Conservation (phyloP, 1,140 invertebrate species). For the Drosophila busckii region DNA sequence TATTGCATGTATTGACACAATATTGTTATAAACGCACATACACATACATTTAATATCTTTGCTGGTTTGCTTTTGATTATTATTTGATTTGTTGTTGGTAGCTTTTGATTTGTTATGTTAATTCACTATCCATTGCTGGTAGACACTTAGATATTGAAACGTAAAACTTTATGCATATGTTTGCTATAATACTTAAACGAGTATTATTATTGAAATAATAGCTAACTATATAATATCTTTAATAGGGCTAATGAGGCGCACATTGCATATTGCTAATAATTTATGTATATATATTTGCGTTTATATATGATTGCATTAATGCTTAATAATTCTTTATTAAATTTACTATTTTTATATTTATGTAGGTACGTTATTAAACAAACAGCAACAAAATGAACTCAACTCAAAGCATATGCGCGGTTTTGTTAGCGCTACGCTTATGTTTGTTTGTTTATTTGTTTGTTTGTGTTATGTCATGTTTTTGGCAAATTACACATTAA, state of each 20-base stretch:
- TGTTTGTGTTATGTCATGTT: too few species aligned
- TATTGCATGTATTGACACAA: constrained; percentile 53
- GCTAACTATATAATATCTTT: constrained; percentile 16
- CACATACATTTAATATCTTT: constrained; percentile 53
- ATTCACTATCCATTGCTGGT: constrained; percentile 41
- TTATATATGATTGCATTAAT: constrained; percentile 9
- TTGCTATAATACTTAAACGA: constrained; percentile 37
- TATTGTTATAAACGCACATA: constrained; percentile 22
- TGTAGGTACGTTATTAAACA: too few species aligned
- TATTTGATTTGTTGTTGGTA: constrained; percentile 23
- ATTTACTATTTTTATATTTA: constrained; percentile 2
- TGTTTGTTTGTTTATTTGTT: too few species aligned
- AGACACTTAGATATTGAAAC: constrained; percentile 75
- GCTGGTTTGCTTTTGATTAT: constrained; percentile 2
- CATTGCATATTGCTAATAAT: constrained; percentile 33
- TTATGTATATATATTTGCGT: constrained; percentile 21
- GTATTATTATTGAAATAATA: constrained; percentile 19
- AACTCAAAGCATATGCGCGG: too few species aligned
- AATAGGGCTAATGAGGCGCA: constrained; percentile 19
- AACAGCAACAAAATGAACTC: too few species aligned
- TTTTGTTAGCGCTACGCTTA: too few species aligned
- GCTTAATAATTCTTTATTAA: neutral
- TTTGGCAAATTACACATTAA: too few species aligned
- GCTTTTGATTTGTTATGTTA: constrained; percentile 32
- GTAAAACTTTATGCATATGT: constrained; percentile 54